Evolutionary conservation across 2,888 invertebrate species (phyloP).

Genomic region (Catocala sponsa): DNA sequence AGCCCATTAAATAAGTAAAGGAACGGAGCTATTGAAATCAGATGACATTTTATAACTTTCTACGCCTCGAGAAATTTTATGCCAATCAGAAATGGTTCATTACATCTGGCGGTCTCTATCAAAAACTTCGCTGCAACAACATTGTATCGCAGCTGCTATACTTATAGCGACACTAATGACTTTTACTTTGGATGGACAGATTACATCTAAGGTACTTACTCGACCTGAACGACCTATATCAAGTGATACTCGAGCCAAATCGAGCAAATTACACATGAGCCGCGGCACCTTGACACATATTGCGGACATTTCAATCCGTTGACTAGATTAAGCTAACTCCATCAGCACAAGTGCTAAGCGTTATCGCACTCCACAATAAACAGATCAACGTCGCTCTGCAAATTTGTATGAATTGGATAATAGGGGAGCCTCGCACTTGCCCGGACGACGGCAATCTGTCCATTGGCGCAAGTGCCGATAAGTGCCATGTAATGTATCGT

Average conservation of each 20-base stretch:
- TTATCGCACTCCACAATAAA: slow-evolving; percentile 41
- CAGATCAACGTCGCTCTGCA: slow-evolving; percentile 48
- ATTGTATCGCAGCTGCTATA: too few relatives aligned
- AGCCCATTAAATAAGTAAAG: too few relatives aligned
- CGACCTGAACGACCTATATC: too few relatives aligned
- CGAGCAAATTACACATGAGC: too few relatives aligned
- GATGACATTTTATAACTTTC: neutral
- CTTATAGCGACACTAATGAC: too few relatives aligned
- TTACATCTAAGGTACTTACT: too few relatives aligned
- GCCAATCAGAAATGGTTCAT: too few relatives aligned
- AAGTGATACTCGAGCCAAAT: too few relatives aligned
- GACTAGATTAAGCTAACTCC: slow-evolving; percentile 32
- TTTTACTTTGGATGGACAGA: too few relatives aligned
- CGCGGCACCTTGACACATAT: slow-evolving; percentile 1
- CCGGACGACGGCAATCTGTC: slow-evolving; percentile 83
- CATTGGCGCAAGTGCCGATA: slow-evolving; percentile 66
- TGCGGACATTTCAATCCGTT: slow-evolving; percentile 13
- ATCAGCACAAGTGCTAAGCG: slow-evolving; percentile 35
- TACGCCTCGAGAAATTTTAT: neutral
- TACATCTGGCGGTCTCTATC: too few relatives aligned
- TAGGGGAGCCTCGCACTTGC: slow-evolving; percentile 57
- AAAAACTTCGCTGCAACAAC: too few relatives aligned
- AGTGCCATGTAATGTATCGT: slow-evolving; percentile 72
- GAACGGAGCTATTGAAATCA: neutral
- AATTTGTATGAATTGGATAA: slow-evolving; percentile 75